Conservation (phyloP, 2,888 invertebrate species). For the Beris chalybata region DNA sequence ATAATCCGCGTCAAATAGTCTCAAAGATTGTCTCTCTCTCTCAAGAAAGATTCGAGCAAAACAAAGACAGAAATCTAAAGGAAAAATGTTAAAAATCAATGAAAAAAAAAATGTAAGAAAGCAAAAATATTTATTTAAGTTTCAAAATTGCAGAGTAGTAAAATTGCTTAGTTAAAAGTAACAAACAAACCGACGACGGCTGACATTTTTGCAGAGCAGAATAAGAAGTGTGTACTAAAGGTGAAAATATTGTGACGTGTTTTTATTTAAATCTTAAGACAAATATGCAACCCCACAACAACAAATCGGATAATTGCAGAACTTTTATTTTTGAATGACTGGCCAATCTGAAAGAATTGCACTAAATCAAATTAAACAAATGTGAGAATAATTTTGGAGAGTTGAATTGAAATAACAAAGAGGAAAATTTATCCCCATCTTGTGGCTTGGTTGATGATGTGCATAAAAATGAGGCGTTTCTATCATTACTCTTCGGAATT, state of each 20-base stretch:
- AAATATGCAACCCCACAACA: neutral
- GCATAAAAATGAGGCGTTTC: no score
- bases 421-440: neutral
- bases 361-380: conserved; percentile 8
- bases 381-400: conserved; percentile 2
- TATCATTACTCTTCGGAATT: no score
- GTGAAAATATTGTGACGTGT: neutral
- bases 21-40: neutral
- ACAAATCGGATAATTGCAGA: neutral
- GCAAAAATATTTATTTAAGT: conserved; percentile 11
- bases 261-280: neutral
- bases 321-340: neutral
- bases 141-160: conserved; percentile 7
- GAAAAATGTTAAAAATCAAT: conserved; percentile 19
- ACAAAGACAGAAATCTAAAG: conserved; percentile 17
- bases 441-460: no score
- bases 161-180: neutral
- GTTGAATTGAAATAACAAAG: neutral
- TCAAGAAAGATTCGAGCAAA: neutral
- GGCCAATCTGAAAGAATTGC: conserved; percentile 30
- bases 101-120: conserved; percentile 14
- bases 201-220: conserved; percentile 1
- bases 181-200: conserved; percentile 11
- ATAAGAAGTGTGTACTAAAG: neutral
- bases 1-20: neutral